phyloP scores from a whole-genome alignment of 2,888 invertebrate genomes.

The Rhopalosiphum nymphaeae region DNA sequence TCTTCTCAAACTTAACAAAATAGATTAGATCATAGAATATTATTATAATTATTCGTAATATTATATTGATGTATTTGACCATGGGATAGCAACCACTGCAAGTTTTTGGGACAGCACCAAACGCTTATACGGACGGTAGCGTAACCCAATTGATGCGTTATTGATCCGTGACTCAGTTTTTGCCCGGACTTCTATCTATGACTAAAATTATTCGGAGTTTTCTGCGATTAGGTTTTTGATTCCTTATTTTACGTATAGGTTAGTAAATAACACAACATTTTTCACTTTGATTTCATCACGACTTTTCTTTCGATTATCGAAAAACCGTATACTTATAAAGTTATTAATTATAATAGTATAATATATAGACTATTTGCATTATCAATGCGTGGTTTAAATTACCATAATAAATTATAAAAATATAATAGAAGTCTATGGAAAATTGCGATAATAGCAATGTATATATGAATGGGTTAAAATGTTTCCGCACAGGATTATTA shows the following conservation, averaged over 20 bases:
- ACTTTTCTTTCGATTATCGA: not conserved
- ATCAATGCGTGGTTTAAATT: not conserved
- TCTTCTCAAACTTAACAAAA: not conserved
- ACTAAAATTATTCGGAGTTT: not conserved
- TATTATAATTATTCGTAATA: not conserved
- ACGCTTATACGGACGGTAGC: not conserved
- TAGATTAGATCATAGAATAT: not conserved
- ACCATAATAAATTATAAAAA: not conserved
- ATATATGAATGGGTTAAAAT: not conserved
- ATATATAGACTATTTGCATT: not conserved
- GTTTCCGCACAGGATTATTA: not conserved
- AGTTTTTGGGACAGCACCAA: not conserved
- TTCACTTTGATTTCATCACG: not conserved
- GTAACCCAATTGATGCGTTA: slow-evolving; percentile 53
- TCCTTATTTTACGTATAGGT: not conserved
- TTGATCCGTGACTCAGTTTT: slow-evolving; percentile 28
- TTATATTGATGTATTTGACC: not conserved
- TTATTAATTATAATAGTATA: not conserved
- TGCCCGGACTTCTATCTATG: not conserved
- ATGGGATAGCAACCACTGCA: not conserved
- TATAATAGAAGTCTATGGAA: not conserved
- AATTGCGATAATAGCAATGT: not conserved
- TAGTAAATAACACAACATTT: not conserved
- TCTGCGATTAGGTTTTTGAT: not conserved
- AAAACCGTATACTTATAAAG: not conserved